Conservation (phyloP, 1,140 invertebrate species). For the Hestina assimilis region DNA sequence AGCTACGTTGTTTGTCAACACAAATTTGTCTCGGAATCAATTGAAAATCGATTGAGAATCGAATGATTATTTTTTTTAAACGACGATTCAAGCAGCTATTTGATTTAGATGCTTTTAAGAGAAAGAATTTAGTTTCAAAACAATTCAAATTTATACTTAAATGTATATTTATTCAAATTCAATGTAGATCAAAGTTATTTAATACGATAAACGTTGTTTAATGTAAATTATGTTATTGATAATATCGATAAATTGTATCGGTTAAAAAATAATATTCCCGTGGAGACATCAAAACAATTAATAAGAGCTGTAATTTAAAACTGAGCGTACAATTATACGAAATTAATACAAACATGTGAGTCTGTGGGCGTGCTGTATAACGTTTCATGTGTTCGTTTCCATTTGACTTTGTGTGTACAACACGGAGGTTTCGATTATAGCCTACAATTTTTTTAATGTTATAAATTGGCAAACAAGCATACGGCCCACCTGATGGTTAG, state of each 20-base stretch:
- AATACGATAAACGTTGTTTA: conserved; percentile 12
- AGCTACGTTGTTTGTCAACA: too few relatives aligned
- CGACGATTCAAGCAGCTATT: background rate
- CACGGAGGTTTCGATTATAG: too few relatives aligned
- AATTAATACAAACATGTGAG: conserved; percentile 42
- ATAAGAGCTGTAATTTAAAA: conserved; percentile 35
- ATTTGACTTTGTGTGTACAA: conserved; percentile 8
- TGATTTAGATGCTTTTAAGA: background rate
- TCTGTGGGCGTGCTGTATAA: conserved; percentile 37
- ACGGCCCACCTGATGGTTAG: too few relatives aligned
- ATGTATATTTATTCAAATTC: conserved; percentile 13
- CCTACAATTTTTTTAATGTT: too few relatives aligned
- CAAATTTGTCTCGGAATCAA: too few relatives aligned
- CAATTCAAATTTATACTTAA: conserved; percentile 9
- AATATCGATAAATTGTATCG: conserved; percentile 1
- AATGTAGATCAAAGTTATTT: conserved; percentile 16
- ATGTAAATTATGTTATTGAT: conserved; percentile 6
- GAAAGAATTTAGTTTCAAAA: conserved; percentile 10
- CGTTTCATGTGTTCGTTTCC: conserved; percentile 19
- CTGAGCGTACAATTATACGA: conserved; percentile 40
- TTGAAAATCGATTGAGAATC: too few relatives aligned
- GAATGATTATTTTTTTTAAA: too few relatives aligned
- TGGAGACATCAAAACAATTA: conserved; percentile 40
- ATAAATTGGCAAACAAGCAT: too few relatives aligned
- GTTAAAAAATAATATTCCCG: conserved; percentile 23